Base-by-base conservation (phyloP, 1,140 invertebrate genomes). In the Ceratitis capitata region DNA sequence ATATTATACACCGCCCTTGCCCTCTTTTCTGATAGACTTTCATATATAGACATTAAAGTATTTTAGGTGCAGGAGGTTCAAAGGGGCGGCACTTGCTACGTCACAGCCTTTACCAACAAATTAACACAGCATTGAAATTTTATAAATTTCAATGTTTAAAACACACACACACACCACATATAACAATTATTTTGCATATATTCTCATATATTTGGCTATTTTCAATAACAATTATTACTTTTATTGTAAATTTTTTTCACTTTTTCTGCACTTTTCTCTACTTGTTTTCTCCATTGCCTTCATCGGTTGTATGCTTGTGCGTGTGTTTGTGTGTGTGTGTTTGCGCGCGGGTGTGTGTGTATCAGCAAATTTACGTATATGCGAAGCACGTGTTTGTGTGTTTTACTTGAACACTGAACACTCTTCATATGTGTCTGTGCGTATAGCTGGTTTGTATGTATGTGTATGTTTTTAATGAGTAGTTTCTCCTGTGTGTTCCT, bases 401-500 rank as follows among this genome's bases (percentile, higher is more conserved):
- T 78, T n/a, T n/a, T 74, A 6, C 35, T 42, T 42, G 5, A 6
- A 29, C 56, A 26, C 14, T 61, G 56, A n/a, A n/a, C n/a, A n/a
- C n/a, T n/a, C n/a, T n/a, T 6, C 1, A 7, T 58, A 29, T 58
- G 23, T 26, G 23, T 58, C 1, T 29, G 7, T 29, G 9, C 32
- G 74, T 49, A 4, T 23, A 29, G 23, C 10, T 82, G 35, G 4
- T 26, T 82, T 83, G 6, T 83, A 42, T 23, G 47, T 83, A 32
- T 83, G 49, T 56, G 42, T 83, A 4, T 84, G 19, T 85, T 7
- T 23, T 45, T 23, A n/a, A 19, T 45, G 69, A 78, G 69, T 39
- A 47, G 69, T 78, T 47, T 42, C 69, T 78, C 69, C 42, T 78
- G 39, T 78, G 69, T 58, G 82, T 83, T 85, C 56, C 45, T 82